Evolutionary conservation across 2,888 invertebrate genomes (phyloP).

Genomic region (Chaetogeoica ovagalla): DNA sequence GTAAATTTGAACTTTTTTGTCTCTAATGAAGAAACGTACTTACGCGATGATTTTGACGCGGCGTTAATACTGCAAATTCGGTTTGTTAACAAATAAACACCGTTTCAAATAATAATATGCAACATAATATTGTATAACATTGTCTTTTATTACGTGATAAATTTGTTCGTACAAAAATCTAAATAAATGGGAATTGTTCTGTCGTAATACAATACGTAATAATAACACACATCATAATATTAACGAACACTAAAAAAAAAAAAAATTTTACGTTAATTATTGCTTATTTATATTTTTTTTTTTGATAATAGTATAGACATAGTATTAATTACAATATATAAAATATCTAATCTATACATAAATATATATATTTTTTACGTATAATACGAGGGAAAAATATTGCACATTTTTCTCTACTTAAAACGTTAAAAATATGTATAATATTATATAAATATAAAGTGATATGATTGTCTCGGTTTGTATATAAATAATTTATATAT

Average conservation of each 20-base stretch:
- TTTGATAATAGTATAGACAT: background rate
- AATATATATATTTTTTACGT: background rate
- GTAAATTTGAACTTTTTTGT: too few species aligned
- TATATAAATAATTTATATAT: background rate
- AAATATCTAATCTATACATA: background rate
- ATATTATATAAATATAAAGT: background rate
- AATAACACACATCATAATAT: too few species aligned
- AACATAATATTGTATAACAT: too few species aligned
- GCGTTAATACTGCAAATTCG: background rate
- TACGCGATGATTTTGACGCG: background rate
- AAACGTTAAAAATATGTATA: background rate
- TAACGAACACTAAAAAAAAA: background rate
- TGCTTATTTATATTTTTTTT: slow-evolving; percentile 37
- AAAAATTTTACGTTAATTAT: slow-evolving; percentile 8
- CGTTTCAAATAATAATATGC: too few species aligned
- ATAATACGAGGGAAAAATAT: background rate
- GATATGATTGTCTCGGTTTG: slow-evolving; percentile 48
- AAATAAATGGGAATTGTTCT: background rate
- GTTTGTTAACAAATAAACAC: too few species aligned
- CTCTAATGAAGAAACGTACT: too few species aligned
- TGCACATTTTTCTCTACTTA: slow-evolving; percentile 2
- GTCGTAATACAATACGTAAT: background rate
- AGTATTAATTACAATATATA: background rate
- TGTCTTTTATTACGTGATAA: background rate
- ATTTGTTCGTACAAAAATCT: slow-evolving; percentile 7